Evolutionary conservation across 2,888 invertebrate species (phyloP).

Genomic region (Portevinia maculata): DNA sequence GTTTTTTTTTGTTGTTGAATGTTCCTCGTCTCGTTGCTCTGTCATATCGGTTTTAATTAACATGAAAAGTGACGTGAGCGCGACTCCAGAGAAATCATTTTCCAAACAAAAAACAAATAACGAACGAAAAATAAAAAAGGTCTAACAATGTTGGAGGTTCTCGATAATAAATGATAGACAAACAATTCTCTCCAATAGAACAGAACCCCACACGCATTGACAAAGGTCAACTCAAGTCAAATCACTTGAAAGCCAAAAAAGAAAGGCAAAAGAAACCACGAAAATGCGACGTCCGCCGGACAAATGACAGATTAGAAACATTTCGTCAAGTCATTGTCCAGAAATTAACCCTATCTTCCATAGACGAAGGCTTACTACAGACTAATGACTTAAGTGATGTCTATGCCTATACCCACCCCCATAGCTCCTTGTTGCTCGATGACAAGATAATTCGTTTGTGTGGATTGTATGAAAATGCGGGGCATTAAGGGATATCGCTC

Average conservation of each 20-base stretch:
- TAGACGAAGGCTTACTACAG: conserved; percentile 53
- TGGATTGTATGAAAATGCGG: conserved; percentile 73
- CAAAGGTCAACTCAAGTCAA: conserved; percentile 21
- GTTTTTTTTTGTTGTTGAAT: conserved; percentile 40
- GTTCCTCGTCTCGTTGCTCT: conserved; percentile 7
- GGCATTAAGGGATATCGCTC: conserved; percentile 53
- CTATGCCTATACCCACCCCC: conserved; percentile 76
- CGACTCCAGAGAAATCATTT: conserved; percentile 37
- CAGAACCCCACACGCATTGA: conserved; percentile 2
- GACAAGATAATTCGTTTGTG: conserved; percentile 74
- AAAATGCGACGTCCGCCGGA: conserved; percentile 35
- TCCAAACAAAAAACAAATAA: conserved; percentile 10
- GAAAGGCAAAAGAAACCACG: conserved; percentile 45
- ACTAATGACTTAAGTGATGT: conserved; percentile 72
- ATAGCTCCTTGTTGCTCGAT: conserved; percentile 76
- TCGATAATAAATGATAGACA: conserved; percentile 61
- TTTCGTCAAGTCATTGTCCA: conserved; percentile 82
- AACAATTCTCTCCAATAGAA: conserved; percentile 19
- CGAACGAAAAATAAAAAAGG: conserved; percentile 19
- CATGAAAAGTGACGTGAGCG: conserved; percentile 66
- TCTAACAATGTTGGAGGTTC: conserved; percentile 44
- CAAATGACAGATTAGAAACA: conserved; percentile 81
- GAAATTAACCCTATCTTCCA: conserved; percentile 74
- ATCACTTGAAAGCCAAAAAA: conserved; percentile 12
- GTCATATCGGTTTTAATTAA: conserved; percentile 70